phyloP scores from a whole-genome alignment of 2,888 invertebrate species.

The Eulithis prunata region DNA sequence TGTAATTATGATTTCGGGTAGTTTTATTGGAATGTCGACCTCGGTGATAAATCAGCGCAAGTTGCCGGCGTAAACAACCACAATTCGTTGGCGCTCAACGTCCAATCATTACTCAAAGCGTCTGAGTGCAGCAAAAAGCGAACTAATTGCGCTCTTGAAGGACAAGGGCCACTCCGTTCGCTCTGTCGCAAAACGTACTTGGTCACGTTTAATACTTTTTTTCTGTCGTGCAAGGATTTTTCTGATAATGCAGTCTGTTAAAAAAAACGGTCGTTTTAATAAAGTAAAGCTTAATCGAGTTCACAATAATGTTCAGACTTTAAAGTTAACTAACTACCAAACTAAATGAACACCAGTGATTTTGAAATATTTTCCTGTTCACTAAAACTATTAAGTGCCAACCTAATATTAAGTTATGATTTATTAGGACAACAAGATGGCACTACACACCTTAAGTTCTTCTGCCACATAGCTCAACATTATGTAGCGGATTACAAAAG shows the following conservation, averaged over 20 bases:
- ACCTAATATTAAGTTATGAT: too few relatives aligned
- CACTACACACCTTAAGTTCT: slow-evolving; percentile 3
- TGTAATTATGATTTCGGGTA: slow-evolving; percentile 58
- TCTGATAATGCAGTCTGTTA: slow-evolving; percentile 35
- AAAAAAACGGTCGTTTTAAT: slow-evolving; percentile 34
- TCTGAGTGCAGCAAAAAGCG: slow-evolving; percentile 77
- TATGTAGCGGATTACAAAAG: slow-evolving; percentile 26
- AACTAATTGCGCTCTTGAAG: slow-evolving; percentile 81
- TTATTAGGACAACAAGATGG: slow-evolving; percentile 21
- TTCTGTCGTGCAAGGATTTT: slow-evolving; percentile 63
- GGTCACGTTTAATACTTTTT: slow-evolving; percentile 80
- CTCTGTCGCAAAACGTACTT: slow-evolving; percentile 76
- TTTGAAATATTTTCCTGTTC: too few relatives aligned
- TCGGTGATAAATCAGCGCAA: slow-evolving; percentile 74
- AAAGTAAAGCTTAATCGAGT: slow-evolving; percentile 17
- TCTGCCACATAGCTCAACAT: neutral
- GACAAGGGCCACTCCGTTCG: slow-evolving; percentile 73
- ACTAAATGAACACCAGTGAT: too few relatives aligned
- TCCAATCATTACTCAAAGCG: slow-evolving; percentile 80
- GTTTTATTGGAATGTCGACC: slow-evolving; percentile 53
- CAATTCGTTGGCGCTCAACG: slow-evolving; percentile 60
- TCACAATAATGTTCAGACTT: slow-evolving; percentile 12
- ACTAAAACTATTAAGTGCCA: too few relatives aligned
- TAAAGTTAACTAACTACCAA: neutral
- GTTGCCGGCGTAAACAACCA: slow-evolving; percentile 74